These are phyloP conservation scores for Drosophila novamexicana DNA, from an alignment of 1,140 invertebrate species.

Conservation along the genomic window DNA sequence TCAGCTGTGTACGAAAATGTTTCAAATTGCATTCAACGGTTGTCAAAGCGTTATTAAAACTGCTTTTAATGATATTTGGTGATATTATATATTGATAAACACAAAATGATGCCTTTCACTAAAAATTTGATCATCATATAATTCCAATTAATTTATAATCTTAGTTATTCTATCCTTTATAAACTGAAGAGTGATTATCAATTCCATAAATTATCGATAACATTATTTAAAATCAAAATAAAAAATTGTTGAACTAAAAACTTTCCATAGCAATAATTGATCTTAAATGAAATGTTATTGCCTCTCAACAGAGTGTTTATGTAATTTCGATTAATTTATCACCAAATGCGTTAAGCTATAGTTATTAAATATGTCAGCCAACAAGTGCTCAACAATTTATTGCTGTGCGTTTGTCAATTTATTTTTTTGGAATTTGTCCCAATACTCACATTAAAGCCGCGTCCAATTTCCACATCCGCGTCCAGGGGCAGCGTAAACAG, in stretches of 20 bases:
- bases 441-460: slow-evolving; percentile 83
- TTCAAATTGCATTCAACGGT: neutral
- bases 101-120: too few species aligned
- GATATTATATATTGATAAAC: neutral
- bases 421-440: slow-evolving; percentile 36
- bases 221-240: neutral
- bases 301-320: neutral
- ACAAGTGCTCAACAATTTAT: neutral
- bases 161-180: neutral
- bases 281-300: neutral
- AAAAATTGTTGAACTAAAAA: neutral
- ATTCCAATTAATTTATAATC: too few species aligned
- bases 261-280: neutral
- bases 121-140: too few species aligned
- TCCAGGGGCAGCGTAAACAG: slow-evolving; percentile 76
- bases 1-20: neutral
- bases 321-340: neutral
- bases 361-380: neutral
- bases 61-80: neutral
- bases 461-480: slow-evolving; percentile 83
- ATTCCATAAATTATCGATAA: neutral
- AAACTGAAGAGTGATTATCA: neutral
- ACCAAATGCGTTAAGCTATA: neutral
- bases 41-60: neutral
- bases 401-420: slow-evolving; percentile 26